Base-by-base conservation (phyloP, 2,888 invertebrate species). In the Deroplatys truncata region DNA sequence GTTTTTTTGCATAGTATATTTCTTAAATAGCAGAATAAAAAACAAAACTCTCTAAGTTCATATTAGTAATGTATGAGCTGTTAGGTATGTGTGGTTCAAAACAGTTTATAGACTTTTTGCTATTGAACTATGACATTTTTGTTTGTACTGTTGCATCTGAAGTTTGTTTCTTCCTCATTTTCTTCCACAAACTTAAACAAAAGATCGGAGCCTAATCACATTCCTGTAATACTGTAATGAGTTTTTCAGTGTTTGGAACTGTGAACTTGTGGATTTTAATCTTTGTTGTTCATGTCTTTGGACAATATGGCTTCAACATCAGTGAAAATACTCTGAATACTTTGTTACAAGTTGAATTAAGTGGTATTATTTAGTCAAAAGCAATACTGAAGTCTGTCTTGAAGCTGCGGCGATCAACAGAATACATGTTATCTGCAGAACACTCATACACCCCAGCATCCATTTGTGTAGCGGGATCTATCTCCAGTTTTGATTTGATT, bases 381-480 rank as follows among this genome's bases (percentile, higher is more conserved):
- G 97, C 97, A 93, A 98, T 98, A 91, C 97, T 97, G 95, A 98
- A 98, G 94, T 98, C 98, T 90, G 98, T 98, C 94, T 98, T 98
- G 94, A 98, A 98, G 90, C 97, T 98, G 93, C 98, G 95, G 91
- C 98, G 95, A 93, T 98, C 98, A 91, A 98, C 97, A 82, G 98
- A 97, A 93, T 98, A 98, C 97, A 98, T 98, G 93, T 98, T 98
- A 93, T 98, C 98, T 0, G 98, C 98, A 8, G 98, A 98, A 92
- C 98, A 98, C 93, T 98, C 98, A 93, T 98, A 98, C 28, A 98
- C 96, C n/a, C 98, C 98, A 20, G 98, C 98, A 93, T 98, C 98
- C 98, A 98, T 98, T 94, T 98, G 98, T 7, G 98, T 98, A 0
- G 98, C 98, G 16, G 98, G 98, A 93, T 98, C 98, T 87, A 98